Evolutionary conservation across 2,888 invertebrate genomes (phyloP).

Genomic region (Parnassius mnemosyne): DNA sequence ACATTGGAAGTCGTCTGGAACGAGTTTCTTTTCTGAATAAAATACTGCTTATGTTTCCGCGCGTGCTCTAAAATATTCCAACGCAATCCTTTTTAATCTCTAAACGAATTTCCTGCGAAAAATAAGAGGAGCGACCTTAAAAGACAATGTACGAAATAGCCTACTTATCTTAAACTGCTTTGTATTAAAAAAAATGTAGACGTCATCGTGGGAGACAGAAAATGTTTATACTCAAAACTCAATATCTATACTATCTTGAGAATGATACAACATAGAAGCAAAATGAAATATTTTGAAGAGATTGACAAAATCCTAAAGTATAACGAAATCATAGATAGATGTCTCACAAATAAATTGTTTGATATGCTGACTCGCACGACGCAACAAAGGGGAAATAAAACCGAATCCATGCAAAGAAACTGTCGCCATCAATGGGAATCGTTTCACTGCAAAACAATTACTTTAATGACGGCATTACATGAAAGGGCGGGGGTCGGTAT

Average conservation of each 20-base stretch:
- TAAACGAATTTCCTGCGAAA: conserved; percentile 42
- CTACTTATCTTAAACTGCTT: conserved; percentile 49
- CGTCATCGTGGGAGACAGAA: conserved; percentile 57
- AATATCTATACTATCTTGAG: conserved; percentile 57
- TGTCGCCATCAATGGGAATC: conserved; percentile 41
- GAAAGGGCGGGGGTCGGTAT: conserved; percentile 46
- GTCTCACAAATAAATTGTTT: conserved; percentile 66
- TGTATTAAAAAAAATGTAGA: conserved; percentile 49
- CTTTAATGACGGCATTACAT: conserved; percentile 54
- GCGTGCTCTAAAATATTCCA: conserved; percentile 39
- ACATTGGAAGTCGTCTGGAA: conserved; percentile 46
- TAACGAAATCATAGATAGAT: conserved; percentile 72
- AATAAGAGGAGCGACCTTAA: conserved; percentile 43
- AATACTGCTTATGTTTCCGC: conserved; percentile 29
- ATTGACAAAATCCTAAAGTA: conserved; percentile 55
- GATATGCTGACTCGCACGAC: conserved; percentile 51
- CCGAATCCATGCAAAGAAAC: conserved; percentile 46
- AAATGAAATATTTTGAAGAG: conserved; percentile 50
- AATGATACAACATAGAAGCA: conserved; percentile 49
- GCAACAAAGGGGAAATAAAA: conserved; percentile 40
- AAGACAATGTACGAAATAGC: conserved; percentile 61
- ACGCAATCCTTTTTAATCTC: conserved; percentile 46
- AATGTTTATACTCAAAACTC: conserved; percentile 67
- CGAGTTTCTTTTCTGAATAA: conserved; percentile 46
- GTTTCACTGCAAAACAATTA: conserved; percentile 52